Evolutionary conservation across 2,113 vertebrate species (phyloP).

Genomic region (Prionailurus bengalensis): DNA sequence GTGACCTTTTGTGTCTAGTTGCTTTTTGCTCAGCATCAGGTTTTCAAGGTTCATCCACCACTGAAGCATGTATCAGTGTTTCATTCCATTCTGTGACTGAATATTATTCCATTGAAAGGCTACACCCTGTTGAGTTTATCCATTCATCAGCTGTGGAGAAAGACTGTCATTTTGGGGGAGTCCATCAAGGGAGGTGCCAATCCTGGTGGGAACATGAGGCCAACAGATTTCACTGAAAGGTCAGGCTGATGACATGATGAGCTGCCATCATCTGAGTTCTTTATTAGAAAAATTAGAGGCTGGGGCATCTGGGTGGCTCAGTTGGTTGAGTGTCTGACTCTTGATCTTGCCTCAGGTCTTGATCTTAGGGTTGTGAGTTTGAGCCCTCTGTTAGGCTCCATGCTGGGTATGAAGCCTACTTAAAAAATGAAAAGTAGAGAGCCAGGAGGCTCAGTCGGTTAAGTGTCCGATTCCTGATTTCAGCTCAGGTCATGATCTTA

Average conservation of each 20-base stretch:
- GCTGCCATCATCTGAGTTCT: background rate
- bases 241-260: background rate
- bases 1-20: background rate
- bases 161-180: background rate
- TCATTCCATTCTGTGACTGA: background rate
- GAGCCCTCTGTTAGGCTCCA: too few species aligned
- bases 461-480: too few species aligned
- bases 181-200: background rate
- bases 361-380: too few species aligned
- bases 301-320: too few species aligned
- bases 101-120: background rate
- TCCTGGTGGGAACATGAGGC: background rate
- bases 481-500: too few species aligned
- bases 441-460: too few species aligned
- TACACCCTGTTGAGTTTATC: background rate
- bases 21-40: background rate
- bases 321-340: too few species aligned
- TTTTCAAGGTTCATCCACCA: background rate
- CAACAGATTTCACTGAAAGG: background rate
- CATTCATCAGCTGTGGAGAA: background rate
- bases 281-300: constrained; percentile 4
- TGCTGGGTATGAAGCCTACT: too few species aligned
- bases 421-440: too few species aligned
- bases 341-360: too few species aligned
- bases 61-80: background rate